phyloP scores from a whole-genome alignment of 2,888 invertebrate genomes.

The Cryptocheilus praepositus region DNA sequence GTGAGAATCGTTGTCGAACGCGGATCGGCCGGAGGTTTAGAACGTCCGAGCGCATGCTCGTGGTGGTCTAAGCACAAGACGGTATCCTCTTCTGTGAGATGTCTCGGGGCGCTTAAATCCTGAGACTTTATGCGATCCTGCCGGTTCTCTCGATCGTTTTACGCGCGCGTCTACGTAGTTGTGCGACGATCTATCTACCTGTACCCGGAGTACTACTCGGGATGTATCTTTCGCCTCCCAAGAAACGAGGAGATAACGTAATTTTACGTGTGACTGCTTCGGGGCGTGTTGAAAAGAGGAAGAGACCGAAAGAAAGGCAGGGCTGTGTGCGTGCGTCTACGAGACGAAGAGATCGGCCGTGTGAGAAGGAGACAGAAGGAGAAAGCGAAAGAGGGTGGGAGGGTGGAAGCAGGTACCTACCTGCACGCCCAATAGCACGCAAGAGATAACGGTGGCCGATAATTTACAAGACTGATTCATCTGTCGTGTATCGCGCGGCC shows the following conservation, averaged over 20 bases:
- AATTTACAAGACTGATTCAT: constrained; percentile 70
- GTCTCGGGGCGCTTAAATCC: constrained; percentile 53
- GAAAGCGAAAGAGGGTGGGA: constrained; percentile 46
- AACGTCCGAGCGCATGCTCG: constrained; percentile 38
- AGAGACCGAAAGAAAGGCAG: constrained; percentile 16
- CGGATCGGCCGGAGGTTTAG: constrained; percentile 10
- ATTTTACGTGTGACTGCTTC: constrained; percentile 70
- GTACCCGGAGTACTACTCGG: constrained; percentile 46
- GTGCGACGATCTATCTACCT: constrained; percentile 59
- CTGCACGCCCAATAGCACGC: constrained; percentile 62
- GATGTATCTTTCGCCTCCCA: constrained; percentile 60
- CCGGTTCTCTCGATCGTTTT: constrained; percentile 56
- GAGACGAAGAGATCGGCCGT: background rate
- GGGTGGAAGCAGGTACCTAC: constrained; percentile 58
- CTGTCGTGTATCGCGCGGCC: constrained; percentile 13
- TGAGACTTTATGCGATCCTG: constrained; percentile 56
- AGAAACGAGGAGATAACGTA: constrained; percentile 67
- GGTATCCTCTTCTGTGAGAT: constrained; percentile 53
- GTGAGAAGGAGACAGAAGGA: background rate
- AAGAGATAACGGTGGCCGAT: constrained; percentile 67
- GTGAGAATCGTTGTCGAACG: constrained; percentile 36
- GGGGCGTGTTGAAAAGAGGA: constrained; percentile 58
- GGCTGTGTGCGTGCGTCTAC: no score
- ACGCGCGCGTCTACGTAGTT: constrained; percentile 51
- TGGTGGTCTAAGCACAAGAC: constrained; percentile 52